Percentiles rank a stretch among this genome's conserved stretches.
Evolutionary conservation across 2,113 vertebrate species (phyloP).

Genomic region (Piaya cayana): DNA sequence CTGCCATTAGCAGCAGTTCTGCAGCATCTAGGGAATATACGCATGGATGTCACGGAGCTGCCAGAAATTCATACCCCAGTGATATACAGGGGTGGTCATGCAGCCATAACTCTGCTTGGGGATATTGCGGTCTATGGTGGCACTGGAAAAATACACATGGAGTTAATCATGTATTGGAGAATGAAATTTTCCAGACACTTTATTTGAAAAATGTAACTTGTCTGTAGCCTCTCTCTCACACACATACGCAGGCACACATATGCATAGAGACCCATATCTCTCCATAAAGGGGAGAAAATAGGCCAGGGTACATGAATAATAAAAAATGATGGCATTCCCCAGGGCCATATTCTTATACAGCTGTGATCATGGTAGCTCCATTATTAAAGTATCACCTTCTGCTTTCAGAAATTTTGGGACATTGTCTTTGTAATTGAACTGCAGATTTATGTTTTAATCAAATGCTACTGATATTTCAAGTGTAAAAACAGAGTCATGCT

Average conservation of each 20-base stretch:
- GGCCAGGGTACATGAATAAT: conserved; percentile 43
- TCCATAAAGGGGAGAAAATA: conserved; percentile 6
- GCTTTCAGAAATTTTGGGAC: background rate
- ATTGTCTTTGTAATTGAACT: background rate
- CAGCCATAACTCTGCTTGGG: background rate
- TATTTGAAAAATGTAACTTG: background rate
- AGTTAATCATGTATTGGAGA: background rate
- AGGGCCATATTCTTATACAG: background rate
- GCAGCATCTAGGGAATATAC: background rate
- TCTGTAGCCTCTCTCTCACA: background rate
- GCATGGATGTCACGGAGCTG: fast-evolving
- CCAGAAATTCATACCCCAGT: background rate
- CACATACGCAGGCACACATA: background rate
- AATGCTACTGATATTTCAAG: background rate
- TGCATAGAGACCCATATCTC: background rate
- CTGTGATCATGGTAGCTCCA: background rate
- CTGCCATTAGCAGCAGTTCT: background rate
- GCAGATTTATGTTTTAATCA: background rate
- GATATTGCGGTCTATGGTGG: fast-evolving
- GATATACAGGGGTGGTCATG: background rate
- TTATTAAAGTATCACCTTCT: background rate
- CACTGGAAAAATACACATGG: background rate
- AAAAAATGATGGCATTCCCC: background rate
- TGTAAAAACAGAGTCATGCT: background rate
- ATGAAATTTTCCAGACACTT: background rate